These are phyloP conservation scores for Sanderia malayensis DNA, from an alignment of 30 jellyfish, hydroid and myxozoan genomes.

Conservation along the genomic window DNA sequence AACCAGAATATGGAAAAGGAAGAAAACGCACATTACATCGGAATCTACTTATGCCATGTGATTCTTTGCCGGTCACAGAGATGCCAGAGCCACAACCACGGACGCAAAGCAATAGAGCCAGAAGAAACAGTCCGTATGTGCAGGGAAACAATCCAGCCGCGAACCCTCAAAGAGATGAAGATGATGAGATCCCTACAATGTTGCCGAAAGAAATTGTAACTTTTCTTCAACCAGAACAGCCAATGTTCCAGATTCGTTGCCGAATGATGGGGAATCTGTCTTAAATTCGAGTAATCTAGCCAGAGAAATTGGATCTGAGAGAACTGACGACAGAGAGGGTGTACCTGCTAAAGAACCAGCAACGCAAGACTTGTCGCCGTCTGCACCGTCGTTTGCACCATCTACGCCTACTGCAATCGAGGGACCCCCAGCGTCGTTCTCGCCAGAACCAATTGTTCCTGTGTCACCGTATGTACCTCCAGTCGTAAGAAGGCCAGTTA, in stretches of 20 bases:
- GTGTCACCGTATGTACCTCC: constrained; percentile 1
- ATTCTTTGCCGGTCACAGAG: constrained; percentile 9
- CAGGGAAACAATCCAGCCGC: constrained; percentile 4
- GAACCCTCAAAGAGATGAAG: constrained; percentile 1
- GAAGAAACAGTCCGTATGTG: background rate
- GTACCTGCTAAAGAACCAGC: background rate
- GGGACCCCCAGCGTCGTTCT: background rate
- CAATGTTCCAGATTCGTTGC: background rate
- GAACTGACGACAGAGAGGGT: constrained; percentile 1
- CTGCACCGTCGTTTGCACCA: background rate
- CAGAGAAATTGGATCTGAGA: background rate
- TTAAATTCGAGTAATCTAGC: background rate
- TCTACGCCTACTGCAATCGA: background rate
- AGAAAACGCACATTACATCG: background rate
- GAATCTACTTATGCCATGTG: constrained; percentile 9
- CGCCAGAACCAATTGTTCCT: background rate
- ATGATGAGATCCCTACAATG: background rate
- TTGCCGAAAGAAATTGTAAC: background rate
- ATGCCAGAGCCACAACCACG: constrained; percentile 4
- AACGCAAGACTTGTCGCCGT: constrained; percentile 1
- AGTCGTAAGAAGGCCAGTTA: background rate
- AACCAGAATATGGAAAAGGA: background rate
- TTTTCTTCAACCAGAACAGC: background rate
- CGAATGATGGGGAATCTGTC: background rate
- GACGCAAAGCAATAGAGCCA: constrained; percentile 2